These are phyloP conservation scores for Prenolepis imparis DNA, from an alignment of 2,888 invertebrate genomes.

Conservation along the genomic window DNA sequence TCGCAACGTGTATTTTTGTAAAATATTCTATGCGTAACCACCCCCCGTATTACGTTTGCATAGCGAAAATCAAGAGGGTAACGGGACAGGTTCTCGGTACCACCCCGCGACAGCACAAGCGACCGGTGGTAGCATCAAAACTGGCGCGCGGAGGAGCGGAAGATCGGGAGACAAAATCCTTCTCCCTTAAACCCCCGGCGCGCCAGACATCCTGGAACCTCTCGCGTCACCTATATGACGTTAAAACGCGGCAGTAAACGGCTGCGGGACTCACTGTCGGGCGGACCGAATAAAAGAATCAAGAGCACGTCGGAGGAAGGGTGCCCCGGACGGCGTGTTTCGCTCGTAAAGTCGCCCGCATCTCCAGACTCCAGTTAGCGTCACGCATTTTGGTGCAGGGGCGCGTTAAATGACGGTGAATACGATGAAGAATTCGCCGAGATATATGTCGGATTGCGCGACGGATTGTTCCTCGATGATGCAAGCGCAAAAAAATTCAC, in stretches of 20 bases:
- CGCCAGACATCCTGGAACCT: slow-evolving; percentile 47
- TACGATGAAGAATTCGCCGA: slow-evolving; percentile 9
- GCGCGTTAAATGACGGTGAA: neutral
- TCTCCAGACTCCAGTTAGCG: slow-evolving; percentile 4
- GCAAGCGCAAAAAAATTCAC: slow-evolving; percentile 20
- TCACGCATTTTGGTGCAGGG: slow-evolving; percentile 1
- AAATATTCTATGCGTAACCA: slow-evolving; percentile 75
- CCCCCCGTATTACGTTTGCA: slow-evolving; percentile 59
- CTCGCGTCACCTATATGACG: slow-evolving; percentile 38
- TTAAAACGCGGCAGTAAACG: slow-evolving; percentile 48
- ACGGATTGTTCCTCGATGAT: neutral
- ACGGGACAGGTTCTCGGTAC: slow-evolving; percentile 29
- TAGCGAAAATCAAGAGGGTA: slow-evolving; percentile 27
- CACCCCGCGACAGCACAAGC: slow-evolving; percentile 10
- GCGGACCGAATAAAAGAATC: slow-evolving; percentile 48
- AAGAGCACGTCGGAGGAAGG: neutral
- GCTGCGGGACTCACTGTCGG: slow-evolving; percentile 11
- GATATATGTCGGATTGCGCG: slow-evolving; percentile 14
- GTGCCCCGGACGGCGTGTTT: neutral
- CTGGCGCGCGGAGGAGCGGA: slow-evolving; percentile 13
- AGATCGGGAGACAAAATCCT: slow-evolving; percentile 5
- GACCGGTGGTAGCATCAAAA: slow-evolving; percentile 34
- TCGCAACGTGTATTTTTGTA: slow-evolving; percentile 73
- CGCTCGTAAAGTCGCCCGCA: slow-evolving; percentile 39
- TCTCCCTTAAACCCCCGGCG: neutral